Evolutionary conservation across 2,888 invertebrate genomes (phyloP).

Genomic region (Platycheirus albimanus): DNA sequence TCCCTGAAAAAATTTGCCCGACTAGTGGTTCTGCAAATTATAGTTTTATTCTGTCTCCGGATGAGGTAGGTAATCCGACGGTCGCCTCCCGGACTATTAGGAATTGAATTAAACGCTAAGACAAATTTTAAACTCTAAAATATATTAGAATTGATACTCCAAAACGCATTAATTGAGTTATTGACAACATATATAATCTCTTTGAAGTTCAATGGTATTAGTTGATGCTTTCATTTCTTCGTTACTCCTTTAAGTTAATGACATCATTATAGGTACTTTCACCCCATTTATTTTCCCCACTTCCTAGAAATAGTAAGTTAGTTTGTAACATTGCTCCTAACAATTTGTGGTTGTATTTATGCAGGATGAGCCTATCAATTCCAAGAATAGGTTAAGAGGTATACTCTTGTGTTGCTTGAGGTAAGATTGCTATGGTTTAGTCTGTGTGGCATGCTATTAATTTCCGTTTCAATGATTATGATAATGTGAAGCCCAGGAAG

Average conservation of each 20-base stretch:
- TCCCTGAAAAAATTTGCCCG: too few relatives aligned
- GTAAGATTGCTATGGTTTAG: constrained; percentile 62
- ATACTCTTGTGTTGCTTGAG: constrained; percentile 37
- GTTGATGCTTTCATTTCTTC: neutral
- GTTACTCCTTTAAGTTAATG: constrained; percentile 55
- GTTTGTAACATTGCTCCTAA: neutral
- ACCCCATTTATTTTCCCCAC: constrained; percentile 53
- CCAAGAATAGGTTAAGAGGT: constrained; percentile 20
- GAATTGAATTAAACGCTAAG: too few relatives aligned
- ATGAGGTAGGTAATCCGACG: too few relatives aligned
- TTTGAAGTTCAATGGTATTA: neutral
- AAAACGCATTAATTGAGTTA: neutral
- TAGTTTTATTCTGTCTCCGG: too few relatives aligned
- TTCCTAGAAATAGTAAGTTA: neutral
- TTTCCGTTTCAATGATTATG: constrained; percentile 72
- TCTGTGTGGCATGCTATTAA: constrained; percentile 66
- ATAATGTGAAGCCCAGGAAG: constrained; percentile 46
- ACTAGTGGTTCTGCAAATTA: too few relatives aligned
- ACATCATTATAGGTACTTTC: constrained; percentile 52
- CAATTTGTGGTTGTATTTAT: constrained; percentile 39
- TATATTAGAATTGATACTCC: too few relatives aligned
- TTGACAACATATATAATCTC: neutral
- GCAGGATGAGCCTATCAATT: constrained; percentile 63
- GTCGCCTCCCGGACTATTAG: too few relatives aligned
- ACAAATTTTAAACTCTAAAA: too few relatives aligned